These are phyloP conservation scores for Syrrhaptes paradoxus DNA, from an alignment of 2,113 vertebrate species.

Conservation along the genomic window DNA sequence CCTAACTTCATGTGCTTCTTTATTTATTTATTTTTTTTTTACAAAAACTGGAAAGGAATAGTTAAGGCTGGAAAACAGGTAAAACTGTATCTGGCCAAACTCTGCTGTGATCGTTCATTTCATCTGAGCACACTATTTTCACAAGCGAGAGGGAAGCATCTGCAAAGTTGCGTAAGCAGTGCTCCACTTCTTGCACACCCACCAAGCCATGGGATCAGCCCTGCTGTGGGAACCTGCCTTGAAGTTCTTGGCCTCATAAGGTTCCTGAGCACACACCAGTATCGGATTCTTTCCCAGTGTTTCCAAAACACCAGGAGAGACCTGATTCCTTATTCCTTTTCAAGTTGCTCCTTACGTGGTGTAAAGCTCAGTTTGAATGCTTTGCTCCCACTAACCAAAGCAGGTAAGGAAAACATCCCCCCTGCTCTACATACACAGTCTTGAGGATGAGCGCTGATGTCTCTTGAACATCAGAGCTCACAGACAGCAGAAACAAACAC, in stretches of 20 bases:
- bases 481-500: conserved; percentile 54
- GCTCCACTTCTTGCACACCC: neutral
- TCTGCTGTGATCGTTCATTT: neutral
- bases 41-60: neutral
- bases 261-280: neutral
- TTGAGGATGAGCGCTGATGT: neutral
- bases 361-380: neutral
- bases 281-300: neutral
- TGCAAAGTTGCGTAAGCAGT: neutral
- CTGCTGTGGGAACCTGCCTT: neutral
- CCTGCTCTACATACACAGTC: neutral
- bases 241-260: neutral
- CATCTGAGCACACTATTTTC: neutral
- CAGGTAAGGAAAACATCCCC: neutral
- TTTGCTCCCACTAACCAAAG: neutral
- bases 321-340: neutral
- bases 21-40: neutral
- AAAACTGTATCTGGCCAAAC: neutral
- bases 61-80: neutral
- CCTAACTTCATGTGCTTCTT: neutral
- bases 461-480: conserved; percentile 47
- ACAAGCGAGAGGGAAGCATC: neutral
- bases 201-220: neutral
- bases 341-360: neutral
- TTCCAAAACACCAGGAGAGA: neutral